Evolutionary conservation across 35 echinoderm and acorn worm genomes (phyloP).

Genomic region (Antedon bifida): DNA sequence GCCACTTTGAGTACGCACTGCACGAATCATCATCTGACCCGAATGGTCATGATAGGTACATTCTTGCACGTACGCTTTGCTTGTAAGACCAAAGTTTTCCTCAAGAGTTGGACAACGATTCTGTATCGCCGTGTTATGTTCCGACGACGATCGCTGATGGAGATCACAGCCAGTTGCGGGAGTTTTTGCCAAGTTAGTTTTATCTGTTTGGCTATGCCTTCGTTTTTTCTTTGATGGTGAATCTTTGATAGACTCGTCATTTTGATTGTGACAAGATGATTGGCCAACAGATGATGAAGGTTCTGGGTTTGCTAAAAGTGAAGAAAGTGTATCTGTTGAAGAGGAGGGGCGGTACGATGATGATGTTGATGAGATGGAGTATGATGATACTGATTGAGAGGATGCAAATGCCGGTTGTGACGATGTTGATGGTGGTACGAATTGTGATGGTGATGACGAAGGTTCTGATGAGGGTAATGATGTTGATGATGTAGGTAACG

Average conservation of each 20-base stretch:
- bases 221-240: not conserved
- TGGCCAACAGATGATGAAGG: not conserved
- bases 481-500: too few relatives aligned
- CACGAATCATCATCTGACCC: not conserved
- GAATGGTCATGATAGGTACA: not conserved
- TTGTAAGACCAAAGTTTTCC: not conserved
- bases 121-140: not conserved
- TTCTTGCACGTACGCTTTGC: not conserved
- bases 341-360: not conserved
- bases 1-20: not conserved
- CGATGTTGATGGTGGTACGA: too few relatives aligned
- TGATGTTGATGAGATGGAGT: not conserved
- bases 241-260: too few relatives aligned
- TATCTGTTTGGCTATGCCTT: not conserved
- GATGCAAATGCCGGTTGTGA: too few relatives aligned
- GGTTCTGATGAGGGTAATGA: too few relatives aligned
- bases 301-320: not conserved
- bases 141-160: not conserved
- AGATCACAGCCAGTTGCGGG: too few relatives aligned
- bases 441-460: not conserved
- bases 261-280: too few relatives aligned
- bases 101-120: not conserved
- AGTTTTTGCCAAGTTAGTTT: too few relatives aligned
- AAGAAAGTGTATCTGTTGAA: not conserved
- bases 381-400: not conserved